Evolutionary conservation across 2,888 invertebrate genomes (phyloP), one percentile per base, ranked within the genome.

Genomic region (Ophion costatus): DNA sequence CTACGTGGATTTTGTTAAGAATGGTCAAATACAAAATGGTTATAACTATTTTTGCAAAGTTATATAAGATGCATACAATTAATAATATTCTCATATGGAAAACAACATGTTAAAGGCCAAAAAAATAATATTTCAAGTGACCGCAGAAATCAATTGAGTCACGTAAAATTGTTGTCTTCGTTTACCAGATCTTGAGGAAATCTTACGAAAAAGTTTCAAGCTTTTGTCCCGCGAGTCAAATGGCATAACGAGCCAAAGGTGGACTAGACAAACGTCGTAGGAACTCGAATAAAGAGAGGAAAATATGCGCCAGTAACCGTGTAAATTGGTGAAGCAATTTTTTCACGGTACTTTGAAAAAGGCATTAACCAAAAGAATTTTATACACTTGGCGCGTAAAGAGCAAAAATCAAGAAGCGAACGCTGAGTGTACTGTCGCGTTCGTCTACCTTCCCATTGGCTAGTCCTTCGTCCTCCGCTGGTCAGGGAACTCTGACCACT

Each of bases 381-480:
- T 33, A 78, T 75, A 78, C 6, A 71, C 22, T 80, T 57, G n/a
- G 24, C 59, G 14, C 33, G 14, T 56, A 3, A 22, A 38, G 63
- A 42, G 6, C n/a, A 20, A 69, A 42, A 77, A 67, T 69, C 42
- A 38, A 45, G 66, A n/a, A 38, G 42, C 38, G 69, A 75, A 75
- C 38, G 14, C 64, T 11, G 66, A 45, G 77, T 51, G 56, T 77
- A 80, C 75, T 71, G 75, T 76, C 78, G 79, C 64, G 74, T 78
- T 75, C 22, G 71, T 51, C 51, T 73, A 29, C 4, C 64, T 76
- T 80, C 63, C 79, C 80, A 82, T 85, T 77, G 73, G 82, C 57
- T 66, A 74, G 82, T 85, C 82, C 76, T 67, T 82, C 82, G 80
- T 76, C 57, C 85, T 77, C 67, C 73, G 80, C 20, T 80, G 63